phyloP scores from a whole-genome alignment of 2,888 invertebrate genomes.

The Drosophila ustulata region DNA sequence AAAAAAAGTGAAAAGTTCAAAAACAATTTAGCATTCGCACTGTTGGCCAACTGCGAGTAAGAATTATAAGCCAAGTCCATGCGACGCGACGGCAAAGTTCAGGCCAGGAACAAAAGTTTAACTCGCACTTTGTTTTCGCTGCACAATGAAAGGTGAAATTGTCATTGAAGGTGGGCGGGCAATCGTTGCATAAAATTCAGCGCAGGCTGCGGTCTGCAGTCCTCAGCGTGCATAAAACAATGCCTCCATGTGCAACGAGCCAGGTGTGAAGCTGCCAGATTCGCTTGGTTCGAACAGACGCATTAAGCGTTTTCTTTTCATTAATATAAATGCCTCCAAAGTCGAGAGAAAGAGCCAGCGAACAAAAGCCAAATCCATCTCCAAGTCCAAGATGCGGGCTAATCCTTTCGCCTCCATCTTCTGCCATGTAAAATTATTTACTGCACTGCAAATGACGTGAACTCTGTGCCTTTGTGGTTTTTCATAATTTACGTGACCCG shows the following conservation, averaged over 20 bases:
- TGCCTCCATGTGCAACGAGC: constrained; percentile 32
- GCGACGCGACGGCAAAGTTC: constrained; percentile 62
- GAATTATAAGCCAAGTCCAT: constrained; percentile 36
- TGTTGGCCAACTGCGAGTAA: constrained; percentile 33
- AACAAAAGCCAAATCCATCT: constrained; percentile 26
- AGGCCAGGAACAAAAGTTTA: constrained; percentile 76
- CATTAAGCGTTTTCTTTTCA: constrained; percentile 73
- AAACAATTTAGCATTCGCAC: constrained; percentile 55
- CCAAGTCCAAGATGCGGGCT: constrained; percentile 35
- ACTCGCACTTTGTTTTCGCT: constrained; percentile 74
- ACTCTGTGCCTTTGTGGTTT: constrained; percentile 51
- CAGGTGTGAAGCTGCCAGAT: constrained; percentile 28
- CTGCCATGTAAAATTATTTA: constrained; percentile 65
- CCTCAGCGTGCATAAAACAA: constrained; percentile 54
- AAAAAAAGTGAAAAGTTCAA: constrained; percentile 38
- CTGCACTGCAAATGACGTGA: constrained; percentile 68
- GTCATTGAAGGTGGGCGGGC: neutral
- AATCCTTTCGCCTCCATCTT: constrained; percentile 31
- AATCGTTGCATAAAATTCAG: constrained; percentile 56
- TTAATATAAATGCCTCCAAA: constrained; percentile 71
- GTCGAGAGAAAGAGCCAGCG: constrained; percentile 16
- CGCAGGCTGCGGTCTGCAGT: constrained; percentile 47
- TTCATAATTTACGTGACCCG: constrained; percentile 57
- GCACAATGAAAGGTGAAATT: constrained; percentile 45
- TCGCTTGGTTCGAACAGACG: constrained; percentile 23